Evolutionary conservation across 2,113 vertebrate species (phyloP), one percentile per base, ranked within the genome.

Genomic region (Brevimyrus niger): DNA sequence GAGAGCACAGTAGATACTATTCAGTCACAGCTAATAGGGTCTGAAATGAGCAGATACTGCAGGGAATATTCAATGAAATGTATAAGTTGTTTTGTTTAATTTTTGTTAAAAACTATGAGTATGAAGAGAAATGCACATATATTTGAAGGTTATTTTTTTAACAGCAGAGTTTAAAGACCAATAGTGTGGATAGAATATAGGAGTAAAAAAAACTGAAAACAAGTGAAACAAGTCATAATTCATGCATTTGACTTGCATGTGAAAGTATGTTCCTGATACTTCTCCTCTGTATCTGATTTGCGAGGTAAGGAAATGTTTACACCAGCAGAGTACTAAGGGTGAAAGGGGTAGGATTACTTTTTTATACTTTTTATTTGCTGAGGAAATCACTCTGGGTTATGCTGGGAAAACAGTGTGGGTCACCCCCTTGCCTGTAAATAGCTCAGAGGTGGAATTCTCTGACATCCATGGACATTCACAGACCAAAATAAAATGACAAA

Each of bases 11-110:
- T 76, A 42, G 46, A 73, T 80, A 47, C 46, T 82, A 47, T 82
- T 82, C 65, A 44, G 31, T 89, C n/a, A 83, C 51, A 55, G 65
- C 73, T 89, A 73, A 89, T 80, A 89, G 73, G 27, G n/a, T 89
- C 31, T 89, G 88, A 89, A 82, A 83, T 89, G 88, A 89, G 27
- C 88, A 83, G 31, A 51, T 51, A 19, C 87, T 73, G 87, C 65
- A 69, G 87, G 44, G 61, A 61, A 31, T 76, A 48, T 8, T 48
- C 46, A 48, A 31, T 76, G 65, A 46, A 88, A 73, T 38, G 17
- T 61, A n/a, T 10, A 61, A 44, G 1, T 21, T 88, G 15, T 31
- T 73, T 21, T 17, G 51, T 73, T 76, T 88, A 19, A 48, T 76
- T 61, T 31, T 48, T 27, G 10, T 87, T 88, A 76, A 88, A 88